phyloP scores from a whole-genome alignment of 2,797 vertebrate genomes.

The Macroramphosus scolopax region DNA sequence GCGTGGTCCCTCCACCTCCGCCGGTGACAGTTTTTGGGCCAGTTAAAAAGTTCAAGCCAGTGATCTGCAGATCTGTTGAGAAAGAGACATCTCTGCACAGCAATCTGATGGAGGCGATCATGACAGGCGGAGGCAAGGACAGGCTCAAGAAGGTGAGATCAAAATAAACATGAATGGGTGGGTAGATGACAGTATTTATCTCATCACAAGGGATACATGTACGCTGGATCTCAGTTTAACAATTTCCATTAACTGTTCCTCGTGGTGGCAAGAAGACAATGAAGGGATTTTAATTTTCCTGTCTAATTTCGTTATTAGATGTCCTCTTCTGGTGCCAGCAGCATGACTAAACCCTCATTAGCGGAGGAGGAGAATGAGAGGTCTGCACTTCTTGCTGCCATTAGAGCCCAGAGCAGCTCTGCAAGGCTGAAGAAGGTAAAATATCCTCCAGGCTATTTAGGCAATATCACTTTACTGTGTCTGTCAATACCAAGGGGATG shows the following conservation, averaged over 20 bases:
- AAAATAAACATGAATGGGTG: background rate
- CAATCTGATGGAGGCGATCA: constrained; percentile 93
- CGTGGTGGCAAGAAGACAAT: background rate
- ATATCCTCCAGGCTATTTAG: background rate
- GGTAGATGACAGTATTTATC: background rate
- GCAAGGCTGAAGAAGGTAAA: constrained; percentile 85
- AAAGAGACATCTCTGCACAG: constrained; percentile 88
- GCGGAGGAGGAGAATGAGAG: constrained; percentile 81
- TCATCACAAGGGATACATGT: no score
- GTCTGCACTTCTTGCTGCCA: constrained; percentile 87
- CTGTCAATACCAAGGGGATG: no score
- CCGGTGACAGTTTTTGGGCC: constrained; percentile 85
- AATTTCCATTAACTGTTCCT: no score
- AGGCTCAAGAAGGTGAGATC: constrained; percentile 87
- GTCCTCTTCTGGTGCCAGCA: constrained; percentile 59
- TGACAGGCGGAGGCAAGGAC: constrained; percentile 83
- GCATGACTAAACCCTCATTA: constrained; percentile 58
- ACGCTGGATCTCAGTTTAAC: no score
- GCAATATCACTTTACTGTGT: no score
- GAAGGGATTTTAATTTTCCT: constrained; percentile 6
- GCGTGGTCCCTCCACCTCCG: constrained; percentile 48
- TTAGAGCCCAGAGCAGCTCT: constrained; percentile 81
- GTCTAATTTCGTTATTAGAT: constrained; percentile 68
- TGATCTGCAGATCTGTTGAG: constrained; percentile 81
- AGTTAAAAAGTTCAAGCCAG: constrained; percentile 88